These are phyloP conservation scores for Agonopterix alstromeriana DNA, from an alignment of 2,888 invertebrate genomes.

Conservation along the genomic window DNA sequence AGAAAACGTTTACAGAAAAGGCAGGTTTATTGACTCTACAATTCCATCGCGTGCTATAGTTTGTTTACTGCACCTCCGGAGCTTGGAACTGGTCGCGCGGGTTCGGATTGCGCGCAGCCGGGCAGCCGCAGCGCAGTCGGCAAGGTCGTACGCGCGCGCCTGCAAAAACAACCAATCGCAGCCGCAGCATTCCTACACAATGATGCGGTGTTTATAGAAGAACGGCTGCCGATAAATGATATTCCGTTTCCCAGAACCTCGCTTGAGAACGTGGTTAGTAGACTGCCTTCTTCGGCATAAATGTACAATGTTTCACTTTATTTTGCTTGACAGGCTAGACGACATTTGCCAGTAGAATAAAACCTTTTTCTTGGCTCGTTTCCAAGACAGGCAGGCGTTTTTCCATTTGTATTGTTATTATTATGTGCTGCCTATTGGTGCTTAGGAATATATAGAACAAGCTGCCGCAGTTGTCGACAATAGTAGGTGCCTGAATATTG, in stretches of 20 bases:
- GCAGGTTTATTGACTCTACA: constrained; percentile 24
- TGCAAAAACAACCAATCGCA: constrained; percentile 54
- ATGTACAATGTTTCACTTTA: background rate
- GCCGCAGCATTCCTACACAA: constrained; percentile 42
- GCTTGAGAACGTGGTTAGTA: too few species aligned
- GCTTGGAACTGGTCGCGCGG: constrained; percentile 54
- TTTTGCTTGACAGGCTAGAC: too few species aligned
- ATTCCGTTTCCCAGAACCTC: constrained; percentile 7
- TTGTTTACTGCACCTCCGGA: constrained; percentile 51
- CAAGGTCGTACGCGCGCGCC: constrained; percentile 65
- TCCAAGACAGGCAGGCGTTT: background rate
- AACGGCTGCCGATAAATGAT: constrained; percentile 9
- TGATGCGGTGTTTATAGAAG: constrained; percentile 38
- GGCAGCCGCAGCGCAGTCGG: constrained; percentile 39
- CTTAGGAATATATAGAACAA: too few species aligned
- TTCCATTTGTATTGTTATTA: background rate
- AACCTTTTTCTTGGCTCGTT: constrained; percentile 1
- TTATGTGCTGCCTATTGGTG: background rate
- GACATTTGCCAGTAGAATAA: too few species aligned
- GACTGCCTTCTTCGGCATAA: background rate
- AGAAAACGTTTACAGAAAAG: background rate
- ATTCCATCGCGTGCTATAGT: constrained; percentile 54
- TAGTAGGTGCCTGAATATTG: background rate
- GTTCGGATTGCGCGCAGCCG: constrained; percentile 41
- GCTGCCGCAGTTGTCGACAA: too few species aligned